Conservation (phyloP, 1,140 invertebrate species). For the Drosophila bifasciata region DNA sequence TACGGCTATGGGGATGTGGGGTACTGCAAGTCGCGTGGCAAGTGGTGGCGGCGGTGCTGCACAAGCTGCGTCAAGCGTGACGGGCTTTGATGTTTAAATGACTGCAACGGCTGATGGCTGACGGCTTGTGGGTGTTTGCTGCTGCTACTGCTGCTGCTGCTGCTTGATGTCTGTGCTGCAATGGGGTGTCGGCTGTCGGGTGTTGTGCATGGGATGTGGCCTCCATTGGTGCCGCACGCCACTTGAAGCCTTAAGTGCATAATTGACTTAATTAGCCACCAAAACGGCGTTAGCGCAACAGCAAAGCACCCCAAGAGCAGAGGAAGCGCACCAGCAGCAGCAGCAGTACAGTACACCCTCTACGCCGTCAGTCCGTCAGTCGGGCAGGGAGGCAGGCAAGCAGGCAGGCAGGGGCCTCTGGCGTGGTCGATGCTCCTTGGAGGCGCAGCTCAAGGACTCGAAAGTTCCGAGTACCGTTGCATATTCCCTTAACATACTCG, state of each 20-base stretch:
- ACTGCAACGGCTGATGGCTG: slow-evolving; percentile 55
- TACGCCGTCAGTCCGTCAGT: background rate
- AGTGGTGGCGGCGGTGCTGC: background rate
- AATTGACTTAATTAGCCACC: slow-evolving; percentile 82
- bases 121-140: slow-evolving; percentile 5
- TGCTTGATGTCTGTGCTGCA: slow-evolving; percentile 16
- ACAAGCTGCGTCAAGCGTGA: slow-evolving; percentile 63
- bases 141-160: background rate
- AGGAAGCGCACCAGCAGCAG: slow-evolving; percentile 1
- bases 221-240: slow-evolving; percentile 64
- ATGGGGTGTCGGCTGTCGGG: background rate
- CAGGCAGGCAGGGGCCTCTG: slow-evolving; percentile 1
- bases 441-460: slow-evolving; percentile 65
- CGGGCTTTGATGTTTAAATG: slow-evolving; percentile 79
- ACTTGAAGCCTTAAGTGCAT: slow-evolving; percentile 78
- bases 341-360: slow-evolving; percentile 44
- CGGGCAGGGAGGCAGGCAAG: slow-evolving; percentile 1
- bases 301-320: slow-evolving; percentile 2
- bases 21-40: slow-evolving; percentile 4
- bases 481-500: slow-evolving; percentile 23
- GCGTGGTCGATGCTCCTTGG: slow-evolving; percentile 56
- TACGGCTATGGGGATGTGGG: background rate
- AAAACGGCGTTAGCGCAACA: slow-evolving; percentile 69
- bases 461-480: slow-evolving; percentile 49
- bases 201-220: slow-evolving; percentile 34